Base-by-base conservation (phyloP, 2,888 invertebrate species). In the Pelosia muscerda region DNA sequence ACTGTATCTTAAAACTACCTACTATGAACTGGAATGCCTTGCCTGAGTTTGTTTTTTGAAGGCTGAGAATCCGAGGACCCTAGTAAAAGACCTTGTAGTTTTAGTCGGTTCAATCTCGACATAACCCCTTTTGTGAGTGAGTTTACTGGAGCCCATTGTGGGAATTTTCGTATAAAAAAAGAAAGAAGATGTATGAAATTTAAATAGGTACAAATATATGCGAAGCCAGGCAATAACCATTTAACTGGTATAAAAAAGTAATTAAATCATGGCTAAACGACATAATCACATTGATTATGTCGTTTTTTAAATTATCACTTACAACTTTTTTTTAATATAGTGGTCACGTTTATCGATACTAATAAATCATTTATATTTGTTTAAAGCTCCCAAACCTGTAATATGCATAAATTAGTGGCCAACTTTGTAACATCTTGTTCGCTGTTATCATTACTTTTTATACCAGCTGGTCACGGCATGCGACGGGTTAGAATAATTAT, bases 301-400 rank as follows among this genome's bases (percentile, higher is more conserved):
- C 22, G 22, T 22, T 28, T 31, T 23, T 15, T 23, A 23, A 53
- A 22, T 28, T 31, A 23, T 15, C 15, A 23, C 28, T 23, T 22
- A n/a, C 11, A 31, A 62, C 6, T 53, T 22, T 13, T 38, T 53
- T 28, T 49, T 2, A 54, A 31, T 28, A 62, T 8, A 42, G 28
- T 31, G 15, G 15, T 54, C 49, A 25, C 19, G 19, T 42, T 61
- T 74, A 78, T 79, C 75, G 63, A 61, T 67, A 53, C 55, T 63
- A 65, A 81, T 86, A 86, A 87, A 88, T 86, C 81, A 83, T 73
- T 80, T 84, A 82, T 86, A 85, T 88, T 88, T 87, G 82, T 80
- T 83, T 78, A 84, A 77, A 79, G 75, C 76, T 66, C 70, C 70
- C 71, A 72, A 78, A 77, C 72, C 79, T 79, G 77, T 83, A 83